phyloP scores from a whole-genome alignment of 1,140 invertebrate genomes.

The Archegozetes longisetosus region DNA sequence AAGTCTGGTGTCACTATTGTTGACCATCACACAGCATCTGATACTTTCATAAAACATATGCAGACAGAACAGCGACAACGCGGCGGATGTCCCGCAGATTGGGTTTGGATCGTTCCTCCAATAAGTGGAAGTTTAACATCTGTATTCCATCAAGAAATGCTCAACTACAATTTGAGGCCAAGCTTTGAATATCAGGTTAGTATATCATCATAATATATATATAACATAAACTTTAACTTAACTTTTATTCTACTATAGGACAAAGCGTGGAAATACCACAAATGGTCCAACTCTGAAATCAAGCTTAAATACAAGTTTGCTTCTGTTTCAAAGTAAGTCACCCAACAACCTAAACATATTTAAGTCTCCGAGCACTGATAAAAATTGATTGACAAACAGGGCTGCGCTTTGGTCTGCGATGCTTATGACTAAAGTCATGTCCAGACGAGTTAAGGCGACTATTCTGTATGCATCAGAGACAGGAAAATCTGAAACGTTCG shows the following conservation, averaged over 20 bases:
- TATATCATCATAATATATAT: no score
- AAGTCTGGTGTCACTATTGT: conserved; percentile 27
- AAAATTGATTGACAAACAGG: conserved; percentile 1
- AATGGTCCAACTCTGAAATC: background rate
- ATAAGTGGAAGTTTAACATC: conserved; percentile 24
- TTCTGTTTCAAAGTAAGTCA: no score
- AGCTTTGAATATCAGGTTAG: conserved; percentile 27
- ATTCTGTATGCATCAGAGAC: conserved; percentile 30
- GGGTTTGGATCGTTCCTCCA: conserved; percentile 30
- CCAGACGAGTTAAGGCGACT: conserved; percentile 24
- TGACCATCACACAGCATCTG: conserved; percentile 28
- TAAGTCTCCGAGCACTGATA: background rate
- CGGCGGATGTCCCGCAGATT: conserved; percentile 29
- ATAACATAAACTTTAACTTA: no score
- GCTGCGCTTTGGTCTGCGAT: conserved; percentile 6
- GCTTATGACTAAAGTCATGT: conserved; percentile 17
- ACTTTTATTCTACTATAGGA: no score
- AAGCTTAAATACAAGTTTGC: conserved; percentile 13
- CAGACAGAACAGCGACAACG: conserved; percentile 25
- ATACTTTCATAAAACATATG: conserved; percentile 29
- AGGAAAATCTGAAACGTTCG: conserved; percentile 28
- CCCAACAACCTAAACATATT: no score
- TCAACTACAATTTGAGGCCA: conserved; percentile 26
- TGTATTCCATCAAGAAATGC: conserved; percentile 29
- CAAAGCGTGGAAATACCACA: no score